Conservation (phyloP, 2,888 invertebrate genomes). For the Drosophila antonietae region DNA sequence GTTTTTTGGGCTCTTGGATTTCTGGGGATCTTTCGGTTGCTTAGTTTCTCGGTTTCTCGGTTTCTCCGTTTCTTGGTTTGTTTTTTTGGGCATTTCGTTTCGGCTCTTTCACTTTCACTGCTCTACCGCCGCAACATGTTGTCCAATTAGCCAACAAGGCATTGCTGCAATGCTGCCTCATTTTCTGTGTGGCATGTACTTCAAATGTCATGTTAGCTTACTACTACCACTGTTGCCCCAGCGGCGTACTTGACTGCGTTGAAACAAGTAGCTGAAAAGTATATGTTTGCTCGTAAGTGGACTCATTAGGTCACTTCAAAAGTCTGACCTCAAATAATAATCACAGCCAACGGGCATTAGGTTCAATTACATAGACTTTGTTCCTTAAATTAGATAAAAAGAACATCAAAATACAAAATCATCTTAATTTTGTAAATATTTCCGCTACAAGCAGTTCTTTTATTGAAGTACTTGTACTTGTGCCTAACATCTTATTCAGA, state of each 20-base stretch:
- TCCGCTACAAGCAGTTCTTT: conserved; percentile 1
- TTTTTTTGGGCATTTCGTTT: conserved; percentile 14
- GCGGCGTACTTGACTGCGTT: conserved; percentile 18
- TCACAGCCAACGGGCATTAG: conserved; percentile 29
- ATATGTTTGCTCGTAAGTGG: conserved; percentile 47
- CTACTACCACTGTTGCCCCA: conserved; percentile 4
- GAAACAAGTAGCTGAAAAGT: conserved; percentile 30
- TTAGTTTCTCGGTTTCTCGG: conserved; percentile 3
- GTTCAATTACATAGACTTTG: conserved; percentile 38
- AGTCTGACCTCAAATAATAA: conserved; percentile 40
- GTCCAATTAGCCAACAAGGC: conserved; percentile 67
- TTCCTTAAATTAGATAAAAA: conserved; percentile 10
- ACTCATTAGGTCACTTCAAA: conserved; percentile 59
- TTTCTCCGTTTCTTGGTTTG: not conserved
- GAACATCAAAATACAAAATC: conserved; percentile 16
- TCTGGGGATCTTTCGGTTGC: conserved; percentile 6
- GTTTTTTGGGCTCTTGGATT: conserved; percentile 34
- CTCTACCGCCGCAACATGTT: conserved; percentile 38
- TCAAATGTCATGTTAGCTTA: conserved; percentile 50
- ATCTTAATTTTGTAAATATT: not conserved
- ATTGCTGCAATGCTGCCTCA: conserved; percentile 23
- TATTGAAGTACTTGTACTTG: not conserved
- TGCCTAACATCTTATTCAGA: not conserved
- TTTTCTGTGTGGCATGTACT: conserved; percentile 45
- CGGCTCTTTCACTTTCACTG: conserved; percentile 46